Conservation (phyloP, 2,113 vertebrate species). For the Odocoileus virginianus region DNA sequence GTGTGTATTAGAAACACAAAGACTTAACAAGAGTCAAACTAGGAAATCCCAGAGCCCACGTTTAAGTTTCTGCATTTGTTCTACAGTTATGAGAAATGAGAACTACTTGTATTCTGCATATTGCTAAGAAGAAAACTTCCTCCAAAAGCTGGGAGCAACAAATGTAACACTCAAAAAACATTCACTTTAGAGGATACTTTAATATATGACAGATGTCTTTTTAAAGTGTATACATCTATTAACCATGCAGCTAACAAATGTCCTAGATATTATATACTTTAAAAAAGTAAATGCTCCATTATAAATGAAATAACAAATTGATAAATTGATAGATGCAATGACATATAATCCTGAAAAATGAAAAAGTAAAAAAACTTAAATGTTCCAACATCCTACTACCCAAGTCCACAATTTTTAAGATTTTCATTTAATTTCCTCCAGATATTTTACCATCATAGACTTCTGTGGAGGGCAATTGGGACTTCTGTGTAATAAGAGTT, state of each 20-base stretch:
- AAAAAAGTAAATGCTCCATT: not conserved
- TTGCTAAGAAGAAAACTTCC: not conserved
- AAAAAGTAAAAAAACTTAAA: not conserved
- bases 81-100: not conserved
- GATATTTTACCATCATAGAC: not conserved
- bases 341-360: not conserved
- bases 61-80: not conserved
- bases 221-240: not conserved
- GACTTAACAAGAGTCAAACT: not conserved
- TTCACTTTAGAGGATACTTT: not conserved
- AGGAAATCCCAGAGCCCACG: not conserved
- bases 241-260: not conserved
- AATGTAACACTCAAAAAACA: not conserved
- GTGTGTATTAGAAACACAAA: not conserved
- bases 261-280: not conserved
- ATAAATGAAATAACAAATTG: not conserved
- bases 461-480: not conserved
- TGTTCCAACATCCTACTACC: not conserved
- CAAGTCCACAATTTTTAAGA: not conserved
- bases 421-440: not conserved
- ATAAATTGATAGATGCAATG: not conserved
- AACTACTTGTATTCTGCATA: not conserved
- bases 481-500: not conserved
- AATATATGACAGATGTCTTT: not conserved
- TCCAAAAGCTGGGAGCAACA: not conserved